Percentiles rank a stretch among this genome's conserved stretches.
Conservation (phyloP, 1,140 invertebrate species). For the Dreissena polymorpha region DNA sequence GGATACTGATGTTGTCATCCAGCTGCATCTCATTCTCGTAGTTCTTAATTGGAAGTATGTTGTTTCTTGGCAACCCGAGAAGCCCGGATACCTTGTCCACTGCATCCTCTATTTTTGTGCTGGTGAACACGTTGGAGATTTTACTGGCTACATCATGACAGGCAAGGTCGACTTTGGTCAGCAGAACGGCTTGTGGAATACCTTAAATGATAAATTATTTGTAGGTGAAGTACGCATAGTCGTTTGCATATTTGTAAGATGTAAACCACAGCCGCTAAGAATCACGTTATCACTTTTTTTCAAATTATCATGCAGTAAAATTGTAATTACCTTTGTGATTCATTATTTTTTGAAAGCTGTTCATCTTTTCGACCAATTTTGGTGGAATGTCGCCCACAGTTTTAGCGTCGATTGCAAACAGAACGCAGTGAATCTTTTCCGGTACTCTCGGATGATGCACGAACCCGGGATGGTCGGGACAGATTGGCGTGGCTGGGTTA, state of each 20-base stretch:
- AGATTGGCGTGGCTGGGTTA: too few species aligned
- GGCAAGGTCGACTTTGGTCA: conserved; percentile 53
- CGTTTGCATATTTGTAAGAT: background rate
- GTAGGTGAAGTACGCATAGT: background rate
- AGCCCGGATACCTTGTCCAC: conserved; percentile 47
- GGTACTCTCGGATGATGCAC: too few species aligned
- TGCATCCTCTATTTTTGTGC: conserved; percentile 15
- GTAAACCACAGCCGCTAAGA: background rate
- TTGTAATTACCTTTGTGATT: conserved; percentile 17
- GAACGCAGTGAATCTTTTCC: too few species aligned
- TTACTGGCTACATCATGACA: conserved; percentile 29
- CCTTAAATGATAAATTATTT: conserved; percentile 1
- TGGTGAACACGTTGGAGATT: conserved; percentile 24
- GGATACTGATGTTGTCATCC: conserved; percentile 28
- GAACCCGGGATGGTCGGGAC: too few species aligned
- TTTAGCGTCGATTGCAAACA: too few species aligned
- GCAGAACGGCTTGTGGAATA: conserved; percentile 46
- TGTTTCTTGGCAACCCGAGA: conserved; percentile 45
- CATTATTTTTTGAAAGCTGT: conserved; percentile 12
- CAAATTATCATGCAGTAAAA: background rate
- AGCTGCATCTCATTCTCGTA: conserved; percentile 46
- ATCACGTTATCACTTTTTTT: background rate
- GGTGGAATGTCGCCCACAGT: conserved; percentile 11
- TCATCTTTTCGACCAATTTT: conserved; percentile 27
- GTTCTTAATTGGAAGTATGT: conserved; percentile 52